Percentiles rank a stretch among this genome's conserved stretches.
These are phyloP conservation scores for Tortrix viridana DNA, from an alignment of 2,888 invertebrate species.

Conservation along the genomic window DNA sequence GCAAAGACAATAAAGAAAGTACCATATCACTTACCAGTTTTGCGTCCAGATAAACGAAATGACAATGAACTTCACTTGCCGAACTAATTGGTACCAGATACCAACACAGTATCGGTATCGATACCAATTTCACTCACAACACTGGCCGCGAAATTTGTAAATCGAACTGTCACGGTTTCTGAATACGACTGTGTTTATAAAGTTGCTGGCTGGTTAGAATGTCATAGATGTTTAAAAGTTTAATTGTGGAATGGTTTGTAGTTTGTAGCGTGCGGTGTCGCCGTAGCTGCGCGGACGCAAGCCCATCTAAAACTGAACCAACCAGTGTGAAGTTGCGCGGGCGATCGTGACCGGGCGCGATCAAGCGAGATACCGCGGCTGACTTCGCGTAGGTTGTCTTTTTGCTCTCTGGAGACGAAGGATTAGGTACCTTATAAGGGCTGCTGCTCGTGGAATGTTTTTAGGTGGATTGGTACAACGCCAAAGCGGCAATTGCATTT, in stretches of 20 bases:
- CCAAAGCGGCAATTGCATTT: no score
- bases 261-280: constrained; percentile 33
- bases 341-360: constrained; percentile 61
- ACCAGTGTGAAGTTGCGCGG: constrained; percentile 72
- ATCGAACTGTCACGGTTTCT: not conserved
- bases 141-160: constrained; percentile 57
- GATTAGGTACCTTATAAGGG: constrained; percentile 18
- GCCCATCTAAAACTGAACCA: constrained; percentile 76
- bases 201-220: constrained; percentile 8
- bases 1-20: constrained; percentile 60
- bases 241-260: constrained; percentile 44
- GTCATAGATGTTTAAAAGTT: constrained; percentile 44
- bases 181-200: no score
- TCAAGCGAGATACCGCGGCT: constrained; percentile 49
- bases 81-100: constrained; percentile 62
- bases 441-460: not conserved
- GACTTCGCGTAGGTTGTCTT: constrained; percentile 46
- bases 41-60: constrained; percentile 67
- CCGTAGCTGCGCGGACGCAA: constrained; percentile 68
- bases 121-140: constrained; percentile 65
- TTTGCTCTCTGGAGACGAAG: constrained; percentile 32
- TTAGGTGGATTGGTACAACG: not conserved
- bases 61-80: constrained; percentile 68
- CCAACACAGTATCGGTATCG: constrained; percentile 54
- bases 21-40: constrained; percentile 66